Conservation (phyloP, 2,888 invertebrate species). For the Drosophila helvetica region DNA sequence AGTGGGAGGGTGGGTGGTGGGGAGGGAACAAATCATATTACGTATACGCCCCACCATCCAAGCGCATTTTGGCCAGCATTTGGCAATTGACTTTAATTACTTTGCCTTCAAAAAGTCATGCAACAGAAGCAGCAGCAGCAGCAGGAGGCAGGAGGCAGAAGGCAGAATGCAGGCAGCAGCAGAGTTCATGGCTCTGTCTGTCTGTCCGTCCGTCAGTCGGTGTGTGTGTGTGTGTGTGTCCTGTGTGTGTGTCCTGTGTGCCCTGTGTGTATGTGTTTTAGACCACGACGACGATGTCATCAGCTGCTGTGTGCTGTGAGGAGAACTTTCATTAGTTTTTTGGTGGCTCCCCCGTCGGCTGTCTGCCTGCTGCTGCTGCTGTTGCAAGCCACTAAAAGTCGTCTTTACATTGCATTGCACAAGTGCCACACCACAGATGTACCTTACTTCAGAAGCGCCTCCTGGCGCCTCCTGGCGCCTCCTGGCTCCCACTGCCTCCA, state of each 20-base stretch:
- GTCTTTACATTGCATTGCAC: constrained; percentile 55
- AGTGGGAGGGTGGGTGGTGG: no score
- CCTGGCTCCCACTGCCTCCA: neutral
- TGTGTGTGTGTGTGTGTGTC: constrained; percentile 7
- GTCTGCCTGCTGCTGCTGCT: neutral
- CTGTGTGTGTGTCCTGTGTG: constrained; percentile 22
- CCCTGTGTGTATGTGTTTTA: constrained; percentile 11
- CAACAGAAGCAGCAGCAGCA: constrained; percentile 7
- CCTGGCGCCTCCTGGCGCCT: neutral
- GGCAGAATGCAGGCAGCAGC: constrained; percentile 1
- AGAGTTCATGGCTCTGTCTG: constrained; percentile 14
- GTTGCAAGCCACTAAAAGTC: constrained; percentile 58
- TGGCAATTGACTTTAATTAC: constrained; percentile 79
- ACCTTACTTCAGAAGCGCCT: neutral
- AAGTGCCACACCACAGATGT: constrained; percentile 21
- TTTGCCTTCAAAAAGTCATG: constrained; percentile 60
- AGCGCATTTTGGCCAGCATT: constrained; percentile 69
- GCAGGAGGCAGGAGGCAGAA: no score
- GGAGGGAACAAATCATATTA: constrained; percentile 44
- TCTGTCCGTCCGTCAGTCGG: constrained; percentile 3
- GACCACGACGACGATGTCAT: constrained; percentile 59
- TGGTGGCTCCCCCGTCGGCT: constrained; percentile 18
- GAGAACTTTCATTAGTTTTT: constrained; percentile 67
- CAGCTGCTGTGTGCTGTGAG: constrained; percentile 4
- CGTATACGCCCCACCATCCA: constrained; percentile 58